Evolutionary conservation across 1,140 invertebrate species (phyloP), one percentile per base, ranked within the genome.

Genomic region (Cylas formicarius): DNA sequence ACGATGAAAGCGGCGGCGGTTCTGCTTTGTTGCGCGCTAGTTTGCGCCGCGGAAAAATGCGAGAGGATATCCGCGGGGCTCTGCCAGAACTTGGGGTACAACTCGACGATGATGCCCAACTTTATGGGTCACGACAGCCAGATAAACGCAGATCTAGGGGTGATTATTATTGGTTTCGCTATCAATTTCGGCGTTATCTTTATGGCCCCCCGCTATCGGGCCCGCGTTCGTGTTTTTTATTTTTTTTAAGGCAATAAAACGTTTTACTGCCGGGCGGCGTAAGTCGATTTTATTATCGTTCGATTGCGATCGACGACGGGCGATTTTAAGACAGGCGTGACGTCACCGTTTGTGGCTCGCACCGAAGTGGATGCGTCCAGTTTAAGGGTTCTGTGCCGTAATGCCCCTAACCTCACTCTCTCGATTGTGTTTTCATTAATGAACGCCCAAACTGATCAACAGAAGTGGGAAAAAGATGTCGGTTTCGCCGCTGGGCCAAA

Each of bases 41-140:
- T 9, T 21, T 29, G 32, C 1, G 18, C 6, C 16, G 29, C 34
- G 13, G 40, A 52, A 22, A 73, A 83, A 65, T 93, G 89, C 67
- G 84, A 91, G 66, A 75, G 74, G 50, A 86, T 92, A 41, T 77
- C 72, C 20, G 80, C 89, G 20, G 78, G 86, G 8, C 73, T 88
- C 65, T 92, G 89, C 61, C 76, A 82, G 60, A 81, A 86, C 53
- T 69, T 91, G 50, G 79, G 82, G 52, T 93, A 91, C 69, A 92
- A 90, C 67, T 77, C 83, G 66, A 93, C 89, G 7, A 74, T 80
- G n/a, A 84, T 90, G 82, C 88, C 86, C 23, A 90, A 90, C 66
- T 74, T 83, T 32, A 77, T 86, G 68, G 82, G 82, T 2, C 83
- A 89, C 60, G 73, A 76, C 34, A 80, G 78, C 62, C 85, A 88